Percentiles rank a stretch among this genome's conserved stretches.
Evolutionary conservation across 1,140 invertebrate genomes (phyloP).

Genomic region (Hydropsyche tenuis): DNA sequence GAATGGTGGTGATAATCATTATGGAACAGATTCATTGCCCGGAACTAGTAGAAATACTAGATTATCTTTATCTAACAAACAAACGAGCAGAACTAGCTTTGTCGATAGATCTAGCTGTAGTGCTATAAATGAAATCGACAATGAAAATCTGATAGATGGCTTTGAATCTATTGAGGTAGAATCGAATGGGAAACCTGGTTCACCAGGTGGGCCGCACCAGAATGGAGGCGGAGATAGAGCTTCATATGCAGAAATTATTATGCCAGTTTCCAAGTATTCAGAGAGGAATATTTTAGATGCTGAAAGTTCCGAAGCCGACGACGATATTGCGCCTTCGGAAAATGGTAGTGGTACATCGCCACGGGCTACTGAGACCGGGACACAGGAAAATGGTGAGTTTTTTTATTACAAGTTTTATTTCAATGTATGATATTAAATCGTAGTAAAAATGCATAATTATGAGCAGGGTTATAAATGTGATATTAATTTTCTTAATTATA

Average conservation of each 20-base stretch:
- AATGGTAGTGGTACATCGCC: constrained; percentile 48
- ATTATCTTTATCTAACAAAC: constrained; percentile 58
- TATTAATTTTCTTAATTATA: too few species aligned
- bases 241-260: constrained; percentile 47
- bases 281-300: constrained; percentile 49
- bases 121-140: constrained; percentile 49
- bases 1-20: constrained; percentile 39
- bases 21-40: constrained; percentile 42
- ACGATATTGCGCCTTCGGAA: constrained; percentile 47
- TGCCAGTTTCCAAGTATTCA: constrained; percentile 43
- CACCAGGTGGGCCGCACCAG: constrained; percentile 36
- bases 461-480: too few species aligned
- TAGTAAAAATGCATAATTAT: too few species aligned
- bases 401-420: not conserved
- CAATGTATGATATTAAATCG: too few species aligned
- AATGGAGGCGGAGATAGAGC: constrained; percentile 44
- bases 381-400: constrained; percentile 46
- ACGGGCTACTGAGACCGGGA: constrained; percentile 43
- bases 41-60: constrained; percentile 55
- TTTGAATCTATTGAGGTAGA: constrained; percentile 34
- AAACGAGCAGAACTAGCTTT: constrained; percentile 50
- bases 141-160: constrained; percentile 44
- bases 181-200: constrained; percentile 28
- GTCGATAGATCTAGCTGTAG: constrained; percentile 48
- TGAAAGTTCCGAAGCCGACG: constrained; percentile 48